Base-by-base conservation (phyloP, 23 tunicate species). In the Aplidium turbinatum region DNA sequence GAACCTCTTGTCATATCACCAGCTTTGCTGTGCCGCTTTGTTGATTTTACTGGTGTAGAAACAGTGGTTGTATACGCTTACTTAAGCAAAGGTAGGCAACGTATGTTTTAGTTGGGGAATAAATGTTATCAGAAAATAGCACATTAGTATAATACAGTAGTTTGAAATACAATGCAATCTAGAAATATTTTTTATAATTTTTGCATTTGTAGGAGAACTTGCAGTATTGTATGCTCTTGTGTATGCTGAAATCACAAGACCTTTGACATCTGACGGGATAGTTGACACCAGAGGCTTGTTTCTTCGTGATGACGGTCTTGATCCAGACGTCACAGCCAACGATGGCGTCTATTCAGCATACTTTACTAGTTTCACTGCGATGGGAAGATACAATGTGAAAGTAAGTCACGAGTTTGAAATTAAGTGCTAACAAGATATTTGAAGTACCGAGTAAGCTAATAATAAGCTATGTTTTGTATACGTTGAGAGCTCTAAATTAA, bases 341-440 rank as follows among this genome's bases (percentile, higher is more conserved):
- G 98, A 93, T 42, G 98, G 98, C 28, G 83, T 93, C 23, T 93
- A 93, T 70, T 85, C 98, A 2, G 98, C 83, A 21, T 85, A 80
- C 70, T 93, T 93, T 53, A 78, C 70, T 9, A 65, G 76, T 42
- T 85, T 93, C 52, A 85, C 93, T 27, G 13, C 69, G 57, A 32
- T 57, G 32, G 98, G 98, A 76, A 75, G 98, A 86, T 93, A 93
- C 63, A 93, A 67, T 31, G 92, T 93, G 1, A 93, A 93, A 83
- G 98, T 86, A 45, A 51, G 11, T 11, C 50, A 9, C 16, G 50
- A 9, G 50, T 42, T 42, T 42, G 50, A n/a, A n/a, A n/a, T n/a
- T n/a, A n/a, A n/a, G n/a, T n/a, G n/a, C n/a, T n/a, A n/a, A n/a
- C n/a, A n/a, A n/a, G n/a, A n/a, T n/a, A n/a, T n/a, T n/a, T n/a